Evolutionary conservation across 2,113 vertebrate species (phyloP).

Genomic region (Cyphomyrus discorhynchus): DNA sequence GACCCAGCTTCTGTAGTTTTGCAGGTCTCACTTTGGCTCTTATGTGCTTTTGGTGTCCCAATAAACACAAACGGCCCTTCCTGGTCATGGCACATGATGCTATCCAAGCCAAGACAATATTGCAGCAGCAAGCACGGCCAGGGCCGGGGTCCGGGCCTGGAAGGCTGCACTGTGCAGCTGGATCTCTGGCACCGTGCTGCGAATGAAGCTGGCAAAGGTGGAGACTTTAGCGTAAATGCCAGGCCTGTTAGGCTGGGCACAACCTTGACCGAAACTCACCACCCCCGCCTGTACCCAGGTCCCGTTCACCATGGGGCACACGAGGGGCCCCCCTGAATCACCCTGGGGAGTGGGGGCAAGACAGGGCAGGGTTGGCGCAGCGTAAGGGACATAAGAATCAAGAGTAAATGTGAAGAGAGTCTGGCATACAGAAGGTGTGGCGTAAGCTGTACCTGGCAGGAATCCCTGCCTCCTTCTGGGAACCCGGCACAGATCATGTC

Average conservation of each 20-base stretch:
- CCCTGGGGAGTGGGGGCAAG: constrained; percentile 26
- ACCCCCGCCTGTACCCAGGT: constrained; percentile 46
- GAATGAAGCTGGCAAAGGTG: constrained; percentile 25
- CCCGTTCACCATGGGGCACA: constrained; percentile 31
- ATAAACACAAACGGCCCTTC: not conserved
- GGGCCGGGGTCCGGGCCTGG: not conserved
- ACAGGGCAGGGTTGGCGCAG: not conserved
- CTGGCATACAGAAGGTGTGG: not conserved
- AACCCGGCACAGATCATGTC: constrained; percentile 48
- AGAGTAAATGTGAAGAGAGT: not conserved
- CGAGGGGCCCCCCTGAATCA: constrained; percentile 46
- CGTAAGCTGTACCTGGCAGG: constrained; percentile 38
- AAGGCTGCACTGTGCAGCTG: constrained; percentile 20
- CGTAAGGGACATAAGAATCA: not conserved
- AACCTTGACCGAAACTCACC: constrained; percentile 44
- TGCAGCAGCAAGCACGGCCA: constrained; percentile 20
- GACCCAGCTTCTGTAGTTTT: not conserved
- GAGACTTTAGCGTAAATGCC: constrained; percentile 42
- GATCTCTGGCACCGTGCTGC: constrained; percentile 27
- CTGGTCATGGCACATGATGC: not conserved
- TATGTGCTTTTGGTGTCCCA: not conserved
- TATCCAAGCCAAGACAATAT: constrained; percentile 12
- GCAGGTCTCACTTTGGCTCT: not conserved
- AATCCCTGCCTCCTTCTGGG: constrained; percentile 38
- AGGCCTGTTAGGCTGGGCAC: constrained; percentile 37